Evolutionary conservation across 2,113 vertebrate genomes (phyloP).

Genomic region (Neodon shergylaensis): DNA sequence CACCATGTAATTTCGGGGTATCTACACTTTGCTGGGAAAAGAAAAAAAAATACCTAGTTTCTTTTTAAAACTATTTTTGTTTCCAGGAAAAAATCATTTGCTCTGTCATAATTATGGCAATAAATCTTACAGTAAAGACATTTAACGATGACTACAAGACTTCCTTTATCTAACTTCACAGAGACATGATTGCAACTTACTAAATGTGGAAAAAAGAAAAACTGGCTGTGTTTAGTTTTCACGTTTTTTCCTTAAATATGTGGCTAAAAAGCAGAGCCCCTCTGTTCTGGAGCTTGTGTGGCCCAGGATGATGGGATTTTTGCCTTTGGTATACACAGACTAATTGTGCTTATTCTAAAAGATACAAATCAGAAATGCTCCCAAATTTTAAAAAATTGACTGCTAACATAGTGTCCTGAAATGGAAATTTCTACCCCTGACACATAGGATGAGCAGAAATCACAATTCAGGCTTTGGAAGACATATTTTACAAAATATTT

Average conservation of each 20-base stretch:
- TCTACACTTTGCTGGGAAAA: conserved; percentile 87
- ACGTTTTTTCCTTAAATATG: conserved; percentile 7
- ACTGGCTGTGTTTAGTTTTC: conserved; percentile 30
- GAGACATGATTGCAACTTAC: conserved; percentile 73
- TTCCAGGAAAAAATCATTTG: conserved; percentile 82
- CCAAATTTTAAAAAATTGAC: neutral
- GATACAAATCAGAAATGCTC: neutral
- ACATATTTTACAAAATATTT: neutral
- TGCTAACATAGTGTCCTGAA: neutral
- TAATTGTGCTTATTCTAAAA: neutral
- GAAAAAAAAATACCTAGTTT: conserved; percentile 84
- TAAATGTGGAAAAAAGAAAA: conserved; percentile 38
- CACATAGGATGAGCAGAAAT: neutral
- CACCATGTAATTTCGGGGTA: conserved; percentile 89
- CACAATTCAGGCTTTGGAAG: neutral
- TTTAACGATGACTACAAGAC: conserved; percentile 80
- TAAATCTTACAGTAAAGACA: conserved; percentile 83
- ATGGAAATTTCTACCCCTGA: too few species aligned
- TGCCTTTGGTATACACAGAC: neutral
- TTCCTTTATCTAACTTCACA: conserved; percentile 83
- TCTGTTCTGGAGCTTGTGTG: neutral
- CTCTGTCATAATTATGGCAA: conserved; percentile 84
- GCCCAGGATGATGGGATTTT: neutral
- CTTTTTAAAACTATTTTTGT: conserved; percentile 82
- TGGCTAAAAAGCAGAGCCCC: conserved; percentile 24